Evolutionary conservation across 2,888 invertebrate species (phyloP).

Genomic region (Acleris holmiana): DNA sequence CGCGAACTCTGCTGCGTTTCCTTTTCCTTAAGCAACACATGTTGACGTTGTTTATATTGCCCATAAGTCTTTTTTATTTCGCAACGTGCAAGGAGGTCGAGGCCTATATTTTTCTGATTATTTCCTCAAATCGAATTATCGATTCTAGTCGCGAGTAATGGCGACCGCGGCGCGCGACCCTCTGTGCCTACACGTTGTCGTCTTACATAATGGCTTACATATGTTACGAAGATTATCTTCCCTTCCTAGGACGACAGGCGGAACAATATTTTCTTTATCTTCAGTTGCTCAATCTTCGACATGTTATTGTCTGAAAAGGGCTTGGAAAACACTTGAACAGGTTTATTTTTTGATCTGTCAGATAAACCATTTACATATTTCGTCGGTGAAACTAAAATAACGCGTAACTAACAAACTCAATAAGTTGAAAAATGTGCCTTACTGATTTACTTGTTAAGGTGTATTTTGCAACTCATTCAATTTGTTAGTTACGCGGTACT

Average conservation of each 20-base stretch:
- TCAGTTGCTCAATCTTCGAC: neutral
- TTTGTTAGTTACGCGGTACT: no score
- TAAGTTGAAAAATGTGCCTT: no score
- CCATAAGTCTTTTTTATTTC: constrained; percentile 52
- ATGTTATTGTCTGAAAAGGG: no score
- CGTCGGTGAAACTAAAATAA: no score
- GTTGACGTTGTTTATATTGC: constrained; percentile 8
- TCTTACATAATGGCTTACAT: constrained; percentile 66
- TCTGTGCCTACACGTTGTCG: constrained; percentile 65
- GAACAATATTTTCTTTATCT: neutral
- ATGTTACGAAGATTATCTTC: neutral
- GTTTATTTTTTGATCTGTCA: no score
- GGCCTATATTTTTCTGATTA: constrained; percentile 60
- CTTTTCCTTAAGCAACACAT: constrained; percentile 1
- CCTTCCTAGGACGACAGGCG: neutral
- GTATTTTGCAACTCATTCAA: no score
- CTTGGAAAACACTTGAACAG: no score
- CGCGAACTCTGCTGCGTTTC: neutral
- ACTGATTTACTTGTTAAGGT: no score
- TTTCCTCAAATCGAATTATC: constrained; percentile 70
- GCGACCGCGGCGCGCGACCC: constrained; percentile 59
- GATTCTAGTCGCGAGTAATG: constrained; percentile 60
- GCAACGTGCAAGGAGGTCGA: constrained; percentile 77
- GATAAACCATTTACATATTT: no score
- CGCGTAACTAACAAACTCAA: no score